Evolutionary conservation across 2,113 vertebrate species (phyloP), one percentile per base, ranked within the genome.

Genomic region (Leucopternis melanops): DNA sequence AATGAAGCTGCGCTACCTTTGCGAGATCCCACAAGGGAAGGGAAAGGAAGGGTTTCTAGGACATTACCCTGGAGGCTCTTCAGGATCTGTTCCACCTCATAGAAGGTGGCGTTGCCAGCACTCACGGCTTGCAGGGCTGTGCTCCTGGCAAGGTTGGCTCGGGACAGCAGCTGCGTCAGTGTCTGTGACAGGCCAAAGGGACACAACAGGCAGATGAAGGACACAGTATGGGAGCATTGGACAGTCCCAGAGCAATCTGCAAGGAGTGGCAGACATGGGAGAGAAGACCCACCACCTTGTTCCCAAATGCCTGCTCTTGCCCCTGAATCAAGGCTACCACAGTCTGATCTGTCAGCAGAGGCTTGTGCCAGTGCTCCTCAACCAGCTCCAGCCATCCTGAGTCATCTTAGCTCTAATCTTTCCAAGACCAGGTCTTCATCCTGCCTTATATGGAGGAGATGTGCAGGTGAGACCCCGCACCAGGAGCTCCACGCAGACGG

Each of bases 51-150:
- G 16, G 32, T 65, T 95, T 73, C 38, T 44, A 34, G 80, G 63
- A 31, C 13, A 45, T 81, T 93, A 99, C 99, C 99, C 98, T 84
- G 97, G 54, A 99, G 98, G 40, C 97, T 98, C 66, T 97, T 97
- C n/a, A 99, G 97, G 70, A 98, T 98, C 55, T 97, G 96, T 14
- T 99, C 98, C 88, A 99, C 97, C 78, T 98, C 98, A 0, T 98
- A 96, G 72, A 98, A 98, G 78, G 99, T 99, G 92, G 90, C 78
- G 15, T 97, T 98, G 96, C 99, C 98, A 87, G 97, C 95, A 0
- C 83, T 96, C 63, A 99, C 38, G 2, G 99, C 98, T 57, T 93
- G 97, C n/a, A 98, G 97, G 1, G 98, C 98, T 78, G 96, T 90
- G 36, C 88, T 98, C 81, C 98, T 98, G 80, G 99, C 99, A 1